A percentile compares a stretch with the other conserved stretches of the same genome.
Evolutionary conservation across 2,888 invertebrate species (phyloP).

Genomic region (Bibio marci): DNA sequence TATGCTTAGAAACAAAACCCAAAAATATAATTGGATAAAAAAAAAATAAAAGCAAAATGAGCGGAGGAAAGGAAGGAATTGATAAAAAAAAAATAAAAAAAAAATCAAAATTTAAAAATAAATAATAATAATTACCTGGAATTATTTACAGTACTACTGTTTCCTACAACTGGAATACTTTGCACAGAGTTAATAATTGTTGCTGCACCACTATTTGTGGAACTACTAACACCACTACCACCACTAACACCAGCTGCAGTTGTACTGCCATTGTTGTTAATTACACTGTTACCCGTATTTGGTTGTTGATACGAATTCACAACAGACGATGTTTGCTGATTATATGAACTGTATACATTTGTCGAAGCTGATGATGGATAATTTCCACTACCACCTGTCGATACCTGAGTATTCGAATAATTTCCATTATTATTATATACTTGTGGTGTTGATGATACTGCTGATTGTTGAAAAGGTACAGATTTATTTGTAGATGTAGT

Average conservation of each 20-base stretch:
- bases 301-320: conserved; percentile 29
- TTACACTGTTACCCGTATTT: conserved; percentile 5
- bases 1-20: too few species aligned
- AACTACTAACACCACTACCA: conserved; percentile 3
- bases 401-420: conserved; percentile 26
- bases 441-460: conserved; percentile 17
- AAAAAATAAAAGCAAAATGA: background rate
- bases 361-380: conserved; percentile 6
- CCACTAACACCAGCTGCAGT: conserved; percentile 11
- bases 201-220: conserved; percentile 14
- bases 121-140: conserved; percentile 18
- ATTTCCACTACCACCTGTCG: conserved; percentile 16
- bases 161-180: conserved; percentile 28
- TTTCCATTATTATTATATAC: conserved; percentile 24
- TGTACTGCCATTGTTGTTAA: background rate
- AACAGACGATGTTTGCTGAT: conserved; percentile 18
- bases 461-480: conserved; percentile 22
- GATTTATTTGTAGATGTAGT: conserved; percentile 19
- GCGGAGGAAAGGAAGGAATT: too few species aligned
- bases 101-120: background rate
- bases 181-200: conserved; percentile 24
- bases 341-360: conserved; percentile 23
- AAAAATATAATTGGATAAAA: too few species aligned
- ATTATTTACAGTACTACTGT: conserved; percentile 21
- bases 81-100: conserved; percentile 2